A percentile compares a stretch with the other conserved stretches of the same genome.
Evolutionary conservation across 1,140 invertebrate genomes (phyloP).

Genomic region (Harpegnathos saltator): DNA sequence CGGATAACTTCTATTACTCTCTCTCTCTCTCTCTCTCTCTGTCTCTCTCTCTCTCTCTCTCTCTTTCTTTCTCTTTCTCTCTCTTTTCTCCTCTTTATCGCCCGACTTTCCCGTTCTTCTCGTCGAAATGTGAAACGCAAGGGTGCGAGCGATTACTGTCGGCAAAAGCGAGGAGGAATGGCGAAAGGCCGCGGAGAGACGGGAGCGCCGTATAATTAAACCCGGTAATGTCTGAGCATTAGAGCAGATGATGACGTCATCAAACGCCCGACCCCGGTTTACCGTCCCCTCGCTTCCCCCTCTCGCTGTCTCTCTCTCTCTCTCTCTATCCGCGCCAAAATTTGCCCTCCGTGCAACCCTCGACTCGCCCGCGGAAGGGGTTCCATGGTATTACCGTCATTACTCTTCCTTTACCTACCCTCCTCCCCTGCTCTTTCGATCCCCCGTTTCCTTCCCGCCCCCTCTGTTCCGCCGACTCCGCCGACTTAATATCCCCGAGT

Average conservation of each 20-base stretch:
- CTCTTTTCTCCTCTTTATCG: background rate
- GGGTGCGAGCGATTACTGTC: conserved; percentile 66
- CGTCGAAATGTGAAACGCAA: conserved; percentile 21
- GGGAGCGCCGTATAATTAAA: conserved; percentile 75
- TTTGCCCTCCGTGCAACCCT: conserved; percentile 59
- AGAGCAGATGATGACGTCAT: conserved; percentile 79
- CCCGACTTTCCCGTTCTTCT: background rate
- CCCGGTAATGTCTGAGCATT: conserved; percentile 77
- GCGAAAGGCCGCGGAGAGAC: conserved; percentile 35
- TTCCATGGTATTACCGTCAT: conserved; percentile 65
- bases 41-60: background rate
- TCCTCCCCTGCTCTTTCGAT: background rate
- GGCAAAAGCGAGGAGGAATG: conserved; percentile 45
- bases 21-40: background rate
- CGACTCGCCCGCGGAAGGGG: conserved; percentile 51
- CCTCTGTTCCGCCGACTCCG: background rate
- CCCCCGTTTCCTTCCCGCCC: background rate
- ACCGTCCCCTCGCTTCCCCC: conserved; percentile 21
- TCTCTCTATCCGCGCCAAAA: conserved; percentile 54
- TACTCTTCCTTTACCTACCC: conserved; percentile 54
- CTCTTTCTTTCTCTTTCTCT: background rate
- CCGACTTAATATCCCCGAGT: conserved; percentile 62
- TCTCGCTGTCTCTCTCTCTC: background rate
- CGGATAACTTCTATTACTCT: background rate
- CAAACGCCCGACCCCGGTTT: conserved; percentile 65